Conservation (phyloP, 2,797 vertebrate species). For the Brotula barbata region DNA sequence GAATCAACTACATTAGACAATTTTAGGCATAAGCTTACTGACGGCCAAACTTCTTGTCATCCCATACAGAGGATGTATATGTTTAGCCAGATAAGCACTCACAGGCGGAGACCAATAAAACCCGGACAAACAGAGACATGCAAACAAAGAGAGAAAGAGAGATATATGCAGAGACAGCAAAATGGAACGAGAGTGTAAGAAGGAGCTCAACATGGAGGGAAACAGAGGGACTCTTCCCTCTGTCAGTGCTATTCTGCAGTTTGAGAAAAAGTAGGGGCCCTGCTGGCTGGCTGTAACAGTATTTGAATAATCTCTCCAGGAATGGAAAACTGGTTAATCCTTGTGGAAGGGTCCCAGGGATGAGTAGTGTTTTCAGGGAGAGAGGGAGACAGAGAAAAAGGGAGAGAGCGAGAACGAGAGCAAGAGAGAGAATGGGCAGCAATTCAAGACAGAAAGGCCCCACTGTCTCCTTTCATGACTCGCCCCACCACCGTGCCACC, state of each 20-base stretch:
- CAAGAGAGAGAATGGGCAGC: constrained; percentile 24
- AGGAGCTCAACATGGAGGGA: not conserved
- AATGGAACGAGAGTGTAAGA: not conserved
- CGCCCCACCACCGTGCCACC: constrained; percentile 31
- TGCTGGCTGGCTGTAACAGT: constrained; percentile 67
- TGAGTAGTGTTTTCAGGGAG: constrained; percentile 64
- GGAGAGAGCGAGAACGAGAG: constrained; percentile 20
- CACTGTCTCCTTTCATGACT: constrained; percentile 44
- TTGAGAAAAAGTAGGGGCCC: constrained; percentile 13
- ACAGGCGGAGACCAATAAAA: not conserved
- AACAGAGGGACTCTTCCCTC: not conserved
- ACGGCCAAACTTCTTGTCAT: too few relatives aligned
- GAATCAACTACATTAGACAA: too few relatives aligned
- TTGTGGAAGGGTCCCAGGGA: constrained; percentile 69
- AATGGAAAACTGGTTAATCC: constrained; percentile 80
- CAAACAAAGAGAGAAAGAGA: not conserved
- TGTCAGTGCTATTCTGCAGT: constrained; percentile 9
- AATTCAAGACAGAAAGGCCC: constrained; percentile 49
- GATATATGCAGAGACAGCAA: not conserved
- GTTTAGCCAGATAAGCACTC: not conserved
- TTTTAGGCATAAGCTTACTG: too few relatives aligned
- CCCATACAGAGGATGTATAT: too few relatives aligned
- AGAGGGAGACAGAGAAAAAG: constrained; percentile 22
- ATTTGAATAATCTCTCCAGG: constrained; percentile 81
- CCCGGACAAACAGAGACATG: not conserved